Evolutionary conservation across 2,888 invertebrate species (phyloP), one percentile per base, ranked within the genome.

Genomic region (Hoplodrina ambigua): DNA sequence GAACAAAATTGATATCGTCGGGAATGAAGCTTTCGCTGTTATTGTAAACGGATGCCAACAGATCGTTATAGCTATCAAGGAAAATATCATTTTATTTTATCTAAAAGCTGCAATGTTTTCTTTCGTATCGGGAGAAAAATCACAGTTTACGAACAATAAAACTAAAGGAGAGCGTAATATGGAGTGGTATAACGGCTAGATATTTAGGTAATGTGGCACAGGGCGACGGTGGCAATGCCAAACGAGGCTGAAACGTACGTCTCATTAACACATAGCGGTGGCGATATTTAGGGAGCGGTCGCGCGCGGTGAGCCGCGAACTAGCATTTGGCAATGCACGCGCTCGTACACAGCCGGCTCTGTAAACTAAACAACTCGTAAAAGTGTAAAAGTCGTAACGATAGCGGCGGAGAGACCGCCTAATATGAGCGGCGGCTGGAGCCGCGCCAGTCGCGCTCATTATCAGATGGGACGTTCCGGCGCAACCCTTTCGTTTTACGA

Each of bases 311-410:
- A 94, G 94, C 95, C 95, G 94, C 94, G 94, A 94, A 95, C 94
- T 92, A 92, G 93, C 93, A 94, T 95, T 96, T 96, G 95, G 95
- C 95, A 96, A 91, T 90, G 91, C 88, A 86, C 88, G 88, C 90
- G 89, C 88, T 85, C 88, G 86, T 86, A 85, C 92, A 88, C 93
- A 91, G 90, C 92, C 91, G 91, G 93, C 89, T 89, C 88, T 90
- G 92, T 92, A 90, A 95, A 94, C 95, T 94, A 94, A 95, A 95
- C 95, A 95, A 95, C 94, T 94, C 95, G 94, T 95, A 95, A 95
- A 96, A 95, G 95, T 94, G 95, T 94, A 95, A 95, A 95, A 96
- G 91, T 95, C 94, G 94, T 94, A 94, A 93, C 94, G 95, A 95
- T 95, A 94, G 93, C 92, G 87, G 89, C 86, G 85, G 88, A 91